phyloP scores from a whole-genome alignment of 2,888 invertebrate species.

The Lycocerus yunnanus region DNA sequence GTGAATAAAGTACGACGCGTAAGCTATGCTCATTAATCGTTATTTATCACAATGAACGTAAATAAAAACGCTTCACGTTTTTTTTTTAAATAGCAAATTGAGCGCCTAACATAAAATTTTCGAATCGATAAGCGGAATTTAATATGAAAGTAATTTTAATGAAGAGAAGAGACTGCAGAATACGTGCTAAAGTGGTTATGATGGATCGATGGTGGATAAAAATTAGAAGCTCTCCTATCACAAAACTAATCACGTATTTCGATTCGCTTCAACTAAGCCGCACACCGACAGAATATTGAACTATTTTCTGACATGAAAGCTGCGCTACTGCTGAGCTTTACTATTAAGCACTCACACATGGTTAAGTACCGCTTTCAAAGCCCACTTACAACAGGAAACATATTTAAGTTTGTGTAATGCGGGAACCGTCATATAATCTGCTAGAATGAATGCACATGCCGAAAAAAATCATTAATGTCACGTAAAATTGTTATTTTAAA shows the following conservation, averaged over 20 bases:
- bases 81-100: not conserved
- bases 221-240: conserved; percentile 33
- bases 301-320: conserved; percentile 36
- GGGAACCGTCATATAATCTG: conserved; percentile 21
- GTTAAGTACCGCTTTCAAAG: conserved; percentile 28
- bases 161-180: conserved; percentile 7
- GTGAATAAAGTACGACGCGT: not conserved
- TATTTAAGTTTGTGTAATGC: conserved; percentile 26
- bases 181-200: conserved; percentile 29
- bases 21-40: not conserved
- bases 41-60: not conserved
- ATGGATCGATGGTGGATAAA: conserved; percentile 30
- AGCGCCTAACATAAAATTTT: not conserved
- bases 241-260: conserved; percentile 42
- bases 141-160: conserved; percentile 18
- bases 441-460: conserved; percentile 12
- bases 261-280: conserved; percentile 37
- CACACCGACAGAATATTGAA: conserved; percentile 39
- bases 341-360: conserved; percentile 33
- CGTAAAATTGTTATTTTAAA: conserved; percentile 16
- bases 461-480: conserved; percentile 23
- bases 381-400: conserved; percentile 29
- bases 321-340: conserved; percentile 18
- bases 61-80: not conserved
- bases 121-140: not conserved